These are phyloP conservation scores for Epinephelus awoara DNA, from an alignment of 2,797 vertebrate genomes.

Conservation along the genomic window DNA sequence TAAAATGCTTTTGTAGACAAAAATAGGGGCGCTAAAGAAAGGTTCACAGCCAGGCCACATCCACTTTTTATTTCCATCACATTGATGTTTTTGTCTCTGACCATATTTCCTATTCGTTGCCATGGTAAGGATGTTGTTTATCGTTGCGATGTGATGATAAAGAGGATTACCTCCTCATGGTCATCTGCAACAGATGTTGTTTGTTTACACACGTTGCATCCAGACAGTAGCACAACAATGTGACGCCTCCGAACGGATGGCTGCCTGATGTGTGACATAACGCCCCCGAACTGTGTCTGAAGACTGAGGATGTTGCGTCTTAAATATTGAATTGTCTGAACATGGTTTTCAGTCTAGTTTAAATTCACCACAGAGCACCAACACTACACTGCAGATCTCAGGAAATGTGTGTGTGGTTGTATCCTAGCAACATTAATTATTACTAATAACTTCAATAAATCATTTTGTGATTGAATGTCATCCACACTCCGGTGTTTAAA, in stretches of 20 bases:
- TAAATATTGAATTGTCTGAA: neutral
- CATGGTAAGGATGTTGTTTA: constrained; percentile 30
- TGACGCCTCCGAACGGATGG: neutral
- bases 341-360: neutral
- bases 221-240: neutral
- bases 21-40: neutral
- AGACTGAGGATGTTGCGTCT: neutral
- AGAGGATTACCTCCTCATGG: constrained; percentile 49
- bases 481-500: constrained; percentile 11
- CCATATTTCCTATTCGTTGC: constrained; percentile 7
- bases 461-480: neutral
- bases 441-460: neutral
- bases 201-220: constrained; percentile 17
- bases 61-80: neutral
- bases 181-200: constrained; percentile 45
- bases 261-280: neutral
- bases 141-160: constrained; percentile 24
- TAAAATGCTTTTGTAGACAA: neutral
- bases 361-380: neutral
- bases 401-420: constrained; percentile 2
- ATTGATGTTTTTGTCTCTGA: neutral
- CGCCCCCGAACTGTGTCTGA: neutral
- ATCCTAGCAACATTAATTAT: constrained; percentile 24
- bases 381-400: neutral
- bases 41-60: neutral